Evolutionary conservation across 2,113 vertebrate species (phyloP).

Genomic region (Atherinomorus stipes): DNA sequence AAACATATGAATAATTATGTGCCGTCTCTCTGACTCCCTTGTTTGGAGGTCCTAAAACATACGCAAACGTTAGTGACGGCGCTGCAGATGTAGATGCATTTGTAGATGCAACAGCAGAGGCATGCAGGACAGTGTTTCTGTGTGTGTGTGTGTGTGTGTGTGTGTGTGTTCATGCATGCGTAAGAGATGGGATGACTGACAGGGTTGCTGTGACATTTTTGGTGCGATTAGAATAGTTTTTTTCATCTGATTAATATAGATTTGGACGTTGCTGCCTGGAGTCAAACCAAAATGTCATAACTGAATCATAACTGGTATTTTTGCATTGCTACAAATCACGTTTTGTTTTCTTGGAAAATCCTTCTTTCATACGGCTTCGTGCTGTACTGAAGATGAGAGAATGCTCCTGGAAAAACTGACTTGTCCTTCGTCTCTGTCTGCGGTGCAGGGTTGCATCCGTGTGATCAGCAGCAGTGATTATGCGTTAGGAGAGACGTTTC

Average conservation of each 20-base stretch:
- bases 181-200: conserved; percentile 64
- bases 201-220: conserved; percentile 69
- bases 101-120: conserved; percentile 43
- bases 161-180: conserved; percentile 31
- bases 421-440: not conserved
- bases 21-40: conserved; percentile 67
- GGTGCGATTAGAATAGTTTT: conserved; percentile 56
- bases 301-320: conserved; percentile 58
- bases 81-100: conserved; percentile 49
- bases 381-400: not conserved
- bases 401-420: not conserved
- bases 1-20: conserved; percentile 79
- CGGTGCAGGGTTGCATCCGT: too few relatives aligned
- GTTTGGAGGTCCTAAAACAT: conserved; percentile 68
- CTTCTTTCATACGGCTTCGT: not conserved
- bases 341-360: conserved; percentile 6
- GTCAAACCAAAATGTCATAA: conserved; percentile 67
- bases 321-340: conserved; percentile 8
- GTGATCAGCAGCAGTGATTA: not conserved
- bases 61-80: conserved; percentile 59
- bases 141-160: conserved; percentile 27
- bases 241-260: conserved; percentile 66
- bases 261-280: conserved; percentile 60
- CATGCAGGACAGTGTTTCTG: conserved; percentile 3
- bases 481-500: too few relatives aligned